Evolutionary conservation across 2,888 invertebrate genomes (phyloP), one percentile per base, ranked within the genome.

Genomic region (Eurytoma adleriae): DNA sequence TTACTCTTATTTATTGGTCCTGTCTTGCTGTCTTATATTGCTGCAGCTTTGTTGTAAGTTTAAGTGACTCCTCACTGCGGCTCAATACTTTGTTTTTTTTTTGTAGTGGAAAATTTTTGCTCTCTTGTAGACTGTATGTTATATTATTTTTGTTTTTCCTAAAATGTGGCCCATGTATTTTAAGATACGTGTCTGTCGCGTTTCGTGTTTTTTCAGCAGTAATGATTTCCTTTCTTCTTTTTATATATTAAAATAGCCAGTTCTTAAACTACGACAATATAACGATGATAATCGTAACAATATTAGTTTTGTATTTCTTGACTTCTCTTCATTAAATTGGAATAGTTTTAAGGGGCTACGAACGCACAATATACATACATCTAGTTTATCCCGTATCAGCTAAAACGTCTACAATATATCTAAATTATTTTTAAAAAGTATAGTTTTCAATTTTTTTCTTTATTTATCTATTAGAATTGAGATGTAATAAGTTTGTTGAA

Each of bases 211-310:
- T 50, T 30, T 68, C 57, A 50, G 67, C 12, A 50, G 56, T 24
- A 18, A 69, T 57, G 66, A 70, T 67, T 24, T 52, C 62, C 16
- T 67, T 14, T 70, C 24, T 40, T 40, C 10, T 10, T 40, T 40
- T 10, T 72, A 72, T 62, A 70, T 80, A 74, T 72, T 74, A 78
- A 81, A 78, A 78, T 80, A 81, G 52, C 78, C 81, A 78, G 81
- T 78, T 78, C 68, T 80, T 73, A 73, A 48, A 68, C 72, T 77
- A 80, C 61, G 62, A 68, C 78, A 70, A 69, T 77, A 74, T 71
- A 81, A 81, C 78, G 70, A 81, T 61, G 69, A 79, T 74, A 69
- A 78, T 81, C n/a, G 66, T 78, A 81, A 78, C 81, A 81, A 74
- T 78, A 67, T 78, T 68, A 68, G 64, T 62, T 64, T 80, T 64